Evolutionary conservation across 2,888 invertebrate species (phyloP), one percentile per base, ranked within the genome.

Genomic region (Halictus quadricinctus): DNA sequence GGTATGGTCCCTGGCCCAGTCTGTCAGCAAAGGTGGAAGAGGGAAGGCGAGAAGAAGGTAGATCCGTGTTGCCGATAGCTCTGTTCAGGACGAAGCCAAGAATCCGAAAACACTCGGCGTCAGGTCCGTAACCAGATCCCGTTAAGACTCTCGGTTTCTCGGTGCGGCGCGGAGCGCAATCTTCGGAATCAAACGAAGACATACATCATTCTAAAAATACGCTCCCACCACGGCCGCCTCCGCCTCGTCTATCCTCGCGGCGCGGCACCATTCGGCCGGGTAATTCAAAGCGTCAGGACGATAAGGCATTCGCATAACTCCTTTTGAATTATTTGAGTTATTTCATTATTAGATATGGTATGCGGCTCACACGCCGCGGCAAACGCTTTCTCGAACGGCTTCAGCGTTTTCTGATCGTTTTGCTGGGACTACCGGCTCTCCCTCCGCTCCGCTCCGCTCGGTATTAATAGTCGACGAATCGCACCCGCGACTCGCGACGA

Each of bases 271-370:
- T 72, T 81, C 79, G 81, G 81, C 74, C 79, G 88, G 91, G 90
- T 92, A 92, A 93, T 93, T 92, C 91, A 92, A 92, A 92, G 92
- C 92, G 91, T 93, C 93, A 89, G 91, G 88, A 90, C 93, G 92
- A 93, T 93, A 93, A 92, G 92, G 91, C 91, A 92, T 91, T 92
- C 92, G 91, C 93, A 93, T 94, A 93, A 93, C 92, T 93, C 91
- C 90, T 92, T 89, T 90, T 92, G 92, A 94, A 94, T 94, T 94
- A 94, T 94, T 94, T 91, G 88, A 93, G 93, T 92, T 93, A 94
- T 94, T 94, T 93, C 92, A 91, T 92, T 93, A 94, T 94, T 94
- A 93, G 93, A 93, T 92, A 92, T 91, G 93, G 93, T 92, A 93
- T 94, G 93, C 91, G 87, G 87, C 85, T 81, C 81, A 77, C 82